Conservation (phyloP, 2,113 vertebrate genomes). For the Amblyornis subalaris region DNA sequence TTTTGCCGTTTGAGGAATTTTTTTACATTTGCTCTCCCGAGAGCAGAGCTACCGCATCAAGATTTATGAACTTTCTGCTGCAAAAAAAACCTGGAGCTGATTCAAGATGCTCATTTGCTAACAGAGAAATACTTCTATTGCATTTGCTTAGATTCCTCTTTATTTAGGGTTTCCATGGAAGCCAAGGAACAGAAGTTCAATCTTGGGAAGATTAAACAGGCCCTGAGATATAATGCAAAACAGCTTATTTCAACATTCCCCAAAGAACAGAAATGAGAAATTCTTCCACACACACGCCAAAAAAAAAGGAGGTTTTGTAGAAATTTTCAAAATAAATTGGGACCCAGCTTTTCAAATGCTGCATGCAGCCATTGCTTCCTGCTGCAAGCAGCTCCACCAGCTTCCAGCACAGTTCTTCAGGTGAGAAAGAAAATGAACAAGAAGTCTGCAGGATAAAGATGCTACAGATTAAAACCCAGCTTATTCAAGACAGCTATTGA, state of each 20-base stretch:
- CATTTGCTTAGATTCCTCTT: conserved; percentile 34
- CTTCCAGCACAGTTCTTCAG: neutral
- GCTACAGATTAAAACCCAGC: neutral
- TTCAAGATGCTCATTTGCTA: conserved; percentile 44
- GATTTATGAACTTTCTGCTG: conserved; percentile 24
- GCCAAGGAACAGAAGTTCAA: conserved; percentile 34
- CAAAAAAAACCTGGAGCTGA: neutral
- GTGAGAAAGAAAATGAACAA: neutral
- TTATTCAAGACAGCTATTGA: neutral
- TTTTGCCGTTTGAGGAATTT: neutral
- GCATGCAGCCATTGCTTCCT: accelerated
- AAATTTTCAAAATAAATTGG: neutral
- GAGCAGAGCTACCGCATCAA: neutral
- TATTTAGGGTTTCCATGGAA: conserved; percentile 53
- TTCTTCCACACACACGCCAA: neutral
- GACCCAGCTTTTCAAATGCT: neutral
- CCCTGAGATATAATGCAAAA: conserved; percentile 33
- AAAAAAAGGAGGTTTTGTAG: neutral
- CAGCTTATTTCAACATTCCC: conserved; percentile 40
- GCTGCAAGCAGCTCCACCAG: neutral
- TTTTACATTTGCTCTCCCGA: neutral
- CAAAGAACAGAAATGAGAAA: conserved; percentile 11
- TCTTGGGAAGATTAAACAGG: conserved; percentile 47
- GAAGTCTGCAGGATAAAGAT: neutral
- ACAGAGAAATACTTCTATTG: neutral